phyloP scores from a whole-genome alignment of 2,888 invertebrate genomes.

The Atherix ibis region DNA sequence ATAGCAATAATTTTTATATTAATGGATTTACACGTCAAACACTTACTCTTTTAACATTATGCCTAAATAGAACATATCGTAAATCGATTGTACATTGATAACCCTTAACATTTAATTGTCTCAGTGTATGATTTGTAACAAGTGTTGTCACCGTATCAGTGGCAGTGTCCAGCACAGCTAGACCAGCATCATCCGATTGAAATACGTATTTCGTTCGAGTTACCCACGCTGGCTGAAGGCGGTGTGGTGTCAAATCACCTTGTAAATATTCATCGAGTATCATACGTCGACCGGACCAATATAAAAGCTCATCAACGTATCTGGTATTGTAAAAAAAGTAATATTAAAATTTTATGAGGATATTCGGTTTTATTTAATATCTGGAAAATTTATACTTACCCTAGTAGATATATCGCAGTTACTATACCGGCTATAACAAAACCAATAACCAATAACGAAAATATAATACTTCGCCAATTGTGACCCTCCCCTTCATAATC shows the following conservation, averaged over 20 bases:
- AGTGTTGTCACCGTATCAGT: slow-evolving; percentile 63
- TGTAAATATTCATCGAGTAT: slow-evolving; percentile 71
- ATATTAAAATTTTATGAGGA: slow-evolving; percentile 14
- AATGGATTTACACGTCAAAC: not conserved
- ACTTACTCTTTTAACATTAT: slow-evolving; percentile 76
- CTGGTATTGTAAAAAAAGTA: too few species aligned
- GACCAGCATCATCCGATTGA: slow-evolving; percentile 72
- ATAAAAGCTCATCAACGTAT: slow-evolving; percentile 76
- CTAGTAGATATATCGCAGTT: slow-evolving; percentile 74
- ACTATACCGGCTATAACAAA: slow-evolving; percentile 76
- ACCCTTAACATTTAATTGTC: slow-evolving; percentile 74
- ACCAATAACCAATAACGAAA: slow-evolving; percentile 73
- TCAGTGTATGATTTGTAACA: slow-evolving; percentile 75
- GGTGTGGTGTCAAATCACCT: slow-evolving; percentile 54
- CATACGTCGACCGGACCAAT: slow-evolving; percentile 78
- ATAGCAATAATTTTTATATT: too few species aligned
- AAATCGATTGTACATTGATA: slow-evolving; percentile 76
- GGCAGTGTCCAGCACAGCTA: slow-evolving; percentile 62
- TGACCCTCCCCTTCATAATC: slow-evolving; percentile 65
- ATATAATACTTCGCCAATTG: slow-evolving; percentile 79
- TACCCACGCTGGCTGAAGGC: slow-evolving; percentile 68
- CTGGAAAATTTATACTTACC: too few species aligned
- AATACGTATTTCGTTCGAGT: slow-evolving; percentile 69
- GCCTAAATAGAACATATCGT: slow-evolving; percentile 74
- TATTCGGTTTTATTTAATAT: too few species aligned